Conservation (phyloP, 1,140 invertebrate species). For the Aphelenchoides besseyi region DNA sequence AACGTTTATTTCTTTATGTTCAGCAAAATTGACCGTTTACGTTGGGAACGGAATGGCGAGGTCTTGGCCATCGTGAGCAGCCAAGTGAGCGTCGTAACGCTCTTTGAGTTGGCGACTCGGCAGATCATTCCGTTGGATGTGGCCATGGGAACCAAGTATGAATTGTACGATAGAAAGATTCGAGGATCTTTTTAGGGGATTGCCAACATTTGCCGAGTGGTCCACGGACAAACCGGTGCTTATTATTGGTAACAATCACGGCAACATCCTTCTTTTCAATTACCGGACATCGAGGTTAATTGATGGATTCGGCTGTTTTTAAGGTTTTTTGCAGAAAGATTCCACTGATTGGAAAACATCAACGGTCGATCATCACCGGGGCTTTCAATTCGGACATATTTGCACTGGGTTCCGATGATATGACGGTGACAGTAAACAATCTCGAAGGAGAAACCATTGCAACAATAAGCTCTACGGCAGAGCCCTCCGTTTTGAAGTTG, state of each 20-base stretch:
- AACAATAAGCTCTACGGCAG: conserved; percentile 76
- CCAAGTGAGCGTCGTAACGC: conserved; percentile 73
- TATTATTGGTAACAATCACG: conserved; percentile 43
- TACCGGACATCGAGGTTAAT: conserved; percentile 41
- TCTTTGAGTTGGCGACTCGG: conserved; percentile 85
- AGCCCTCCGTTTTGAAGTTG: conserved; percentile 84
- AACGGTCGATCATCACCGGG: conserved; percentile 82
- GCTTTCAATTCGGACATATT: conserved; percentile 85
- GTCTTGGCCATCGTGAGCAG: conserved; percentile 81
- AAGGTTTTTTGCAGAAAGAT: conserved; percentile 68
- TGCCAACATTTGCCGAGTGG: conserved; percentile 41
- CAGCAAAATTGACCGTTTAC: conserved; percentile 79
- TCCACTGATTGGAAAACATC: conserved; percentile 92
- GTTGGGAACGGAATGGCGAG: conserved; percentile 93
- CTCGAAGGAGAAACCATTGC: conserved; percentile 86
- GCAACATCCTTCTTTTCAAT: conserved; percentile 49
- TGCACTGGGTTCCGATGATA: conserved; percentile 87
- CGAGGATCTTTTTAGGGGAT: conserved; percentile 24
- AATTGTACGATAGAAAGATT: too few relatives aligned
- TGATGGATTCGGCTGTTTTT: neutral
- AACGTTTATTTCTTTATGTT: conserved; percentile 46
- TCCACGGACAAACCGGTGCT: conserved; percentile 37
- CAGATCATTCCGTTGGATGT: conserved; percentile 77
- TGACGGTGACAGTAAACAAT: conserved; percentile 83
- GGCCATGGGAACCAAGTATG: conserved; percentile 68